phyloP scores from a whole-genome alignment of 2,113 vertebrate species.

The Eira barbara region DNA sequence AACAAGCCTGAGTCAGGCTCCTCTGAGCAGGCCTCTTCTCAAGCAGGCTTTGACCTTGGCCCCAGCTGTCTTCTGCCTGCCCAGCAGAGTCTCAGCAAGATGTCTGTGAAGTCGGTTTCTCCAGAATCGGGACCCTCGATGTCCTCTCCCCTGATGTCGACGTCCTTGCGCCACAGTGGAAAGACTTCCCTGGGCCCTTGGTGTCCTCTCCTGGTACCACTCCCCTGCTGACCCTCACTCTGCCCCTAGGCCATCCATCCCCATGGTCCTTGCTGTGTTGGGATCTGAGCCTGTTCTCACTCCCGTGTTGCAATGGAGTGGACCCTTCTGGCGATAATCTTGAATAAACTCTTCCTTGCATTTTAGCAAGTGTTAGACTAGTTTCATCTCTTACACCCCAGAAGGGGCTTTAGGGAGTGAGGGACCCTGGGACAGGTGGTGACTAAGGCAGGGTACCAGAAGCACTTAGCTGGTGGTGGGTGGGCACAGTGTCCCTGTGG shows the following conservation, averaged over 20 bases:
- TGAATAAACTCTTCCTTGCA: neutral
- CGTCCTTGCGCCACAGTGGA: too few relatives aligned
- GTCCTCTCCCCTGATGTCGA: neutral
- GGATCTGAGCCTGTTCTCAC: too few relatives aligned
- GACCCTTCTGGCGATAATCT: neutral
- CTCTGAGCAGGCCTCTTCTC: neutral
- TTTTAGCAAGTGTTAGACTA: neutral
- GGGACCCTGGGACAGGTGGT: rapidly evolving
- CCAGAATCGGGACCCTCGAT: neutral
- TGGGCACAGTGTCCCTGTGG: rapidly evolving
- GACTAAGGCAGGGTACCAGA: neutral
- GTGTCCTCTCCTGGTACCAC: neutral
- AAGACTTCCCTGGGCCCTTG: neutral
- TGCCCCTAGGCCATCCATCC: too few relatives aligned
- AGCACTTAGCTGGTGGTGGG: neutral
- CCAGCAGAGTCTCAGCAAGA: too few relatives aligned
- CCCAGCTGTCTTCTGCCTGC: neutral
- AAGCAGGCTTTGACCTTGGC: rapidly evolving
- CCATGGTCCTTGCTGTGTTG: neutral
- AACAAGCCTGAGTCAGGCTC: too few relatives aligned
- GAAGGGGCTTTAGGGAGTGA: neutral
- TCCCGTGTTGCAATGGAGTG: neutral
- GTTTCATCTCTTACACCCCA: neutral
- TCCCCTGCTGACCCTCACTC: neutral
- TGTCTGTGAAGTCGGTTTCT: neutral